Percentiles rank a stretch among this genome's conserved stretches.
These are phyloP conservation scores for Sinopyrophorus schimmeli DNA, from an alignment of 2,888 invertebrate species.

Conservation along the genomic window DNA sequence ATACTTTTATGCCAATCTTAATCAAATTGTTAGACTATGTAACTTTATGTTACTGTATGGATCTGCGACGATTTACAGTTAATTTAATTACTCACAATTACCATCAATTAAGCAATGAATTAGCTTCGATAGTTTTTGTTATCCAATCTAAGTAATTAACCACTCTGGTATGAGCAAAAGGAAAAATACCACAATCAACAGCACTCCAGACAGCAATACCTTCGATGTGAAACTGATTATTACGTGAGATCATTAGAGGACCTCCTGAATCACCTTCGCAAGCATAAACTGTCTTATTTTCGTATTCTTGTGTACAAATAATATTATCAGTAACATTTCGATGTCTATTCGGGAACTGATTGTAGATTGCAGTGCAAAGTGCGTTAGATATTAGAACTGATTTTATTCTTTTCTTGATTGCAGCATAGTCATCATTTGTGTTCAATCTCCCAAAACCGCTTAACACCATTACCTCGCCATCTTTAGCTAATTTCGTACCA, in stretches of 20 bases:
- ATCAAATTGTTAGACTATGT: constrained; percentile 68
- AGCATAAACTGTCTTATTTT: neutral
- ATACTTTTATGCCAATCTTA: constrained; percentile 77
- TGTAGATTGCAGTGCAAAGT: neutral
- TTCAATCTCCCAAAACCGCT: neutral
- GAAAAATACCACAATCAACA: neutral
- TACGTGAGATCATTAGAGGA: constrained; percentile 1
- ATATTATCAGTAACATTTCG: constrained; percentile 1
- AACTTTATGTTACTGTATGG: no score
- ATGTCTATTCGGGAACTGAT: neutral
- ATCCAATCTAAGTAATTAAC: constrained; percentile 6
- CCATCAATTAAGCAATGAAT: no score
- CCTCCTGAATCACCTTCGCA: constrained; percentile 11
- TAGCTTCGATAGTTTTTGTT: no score
- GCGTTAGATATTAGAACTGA: neutral
- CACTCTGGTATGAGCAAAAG: neutral
- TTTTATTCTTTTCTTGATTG: neutral
- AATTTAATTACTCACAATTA: no score
- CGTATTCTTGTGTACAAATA: neutral
- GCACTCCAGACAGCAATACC: neutral
- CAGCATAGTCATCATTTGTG: neutral
- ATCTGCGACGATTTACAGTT: no score
- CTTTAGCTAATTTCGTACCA: neutral
- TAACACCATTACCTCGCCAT: constrained; percentile 1
- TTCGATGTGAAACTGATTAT: constrained; percentile 1